These are phyloP conservation scores for Timema podura DNA, from an alignment of 2,888 invertebrate genomes.

Conservation along the genomic window DNA sequence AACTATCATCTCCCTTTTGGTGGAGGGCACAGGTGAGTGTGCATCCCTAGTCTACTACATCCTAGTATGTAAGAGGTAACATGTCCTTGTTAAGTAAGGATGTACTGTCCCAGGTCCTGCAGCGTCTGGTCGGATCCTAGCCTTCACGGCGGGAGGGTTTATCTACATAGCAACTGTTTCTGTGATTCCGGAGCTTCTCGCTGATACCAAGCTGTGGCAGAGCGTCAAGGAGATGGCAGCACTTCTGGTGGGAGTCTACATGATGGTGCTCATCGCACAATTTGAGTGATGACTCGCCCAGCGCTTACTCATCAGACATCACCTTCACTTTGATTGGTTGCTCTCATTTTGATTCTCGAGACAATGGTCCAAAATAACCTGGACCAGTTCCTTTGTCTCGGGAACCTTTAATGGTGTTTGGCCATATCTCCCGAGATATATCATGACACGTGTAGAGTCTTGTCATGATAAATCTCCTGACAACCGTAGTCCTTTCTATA, in stretches of 20 bases:
- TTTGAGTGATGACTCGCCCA: constrained; percentile 52
- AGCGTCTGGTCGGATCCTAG: constrained; percentile 84
- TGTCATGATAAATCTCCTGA: too few relatives aligned
- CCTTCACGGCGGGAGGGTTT: constrained; percentile 99
- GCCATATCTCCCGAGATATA: too few relatives aligned
- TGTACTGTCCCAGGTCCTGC: constrained; percentile 50
- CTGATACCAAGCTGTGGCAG: constrained; percentile 81
- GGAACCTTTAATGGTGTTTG: too few relatives aligned
- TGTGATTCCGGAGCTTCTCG: constrained; percentile 94
- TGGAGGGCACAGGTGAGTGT: constrained; percentile 57
- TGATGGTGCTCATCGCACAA: constrained; percentile 93
- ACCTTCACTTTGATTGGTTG: too few relatives aligned
- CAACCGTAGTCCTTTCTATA: too few relatives aligned
- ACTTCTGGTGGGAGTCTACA: constrained; percentile 81
- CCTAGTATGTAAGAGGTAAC: too few relatives aligned
- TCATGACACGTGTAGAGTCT: too few relatives aligned
- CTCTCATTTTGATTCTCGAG: too few relatives aligned
- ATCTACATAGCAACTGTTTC: constrained; percentile 99
- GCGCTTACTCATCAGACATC: background rate
- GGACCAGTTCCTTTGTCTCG: too few relatives aligned
- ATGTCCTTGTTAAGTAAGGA: background rate
- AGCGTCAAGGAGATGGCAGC: constrained; percentile 88
- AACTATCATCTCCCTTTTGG: constrained; percentile 79
- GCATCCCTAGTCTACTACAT: too few relatives aligned
- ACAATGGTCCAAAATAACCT: too few relatives aligned